Base-by-base conservation (phyloP, 1,140 invertebrate genomes). In the Phortica variegata region DNA sequence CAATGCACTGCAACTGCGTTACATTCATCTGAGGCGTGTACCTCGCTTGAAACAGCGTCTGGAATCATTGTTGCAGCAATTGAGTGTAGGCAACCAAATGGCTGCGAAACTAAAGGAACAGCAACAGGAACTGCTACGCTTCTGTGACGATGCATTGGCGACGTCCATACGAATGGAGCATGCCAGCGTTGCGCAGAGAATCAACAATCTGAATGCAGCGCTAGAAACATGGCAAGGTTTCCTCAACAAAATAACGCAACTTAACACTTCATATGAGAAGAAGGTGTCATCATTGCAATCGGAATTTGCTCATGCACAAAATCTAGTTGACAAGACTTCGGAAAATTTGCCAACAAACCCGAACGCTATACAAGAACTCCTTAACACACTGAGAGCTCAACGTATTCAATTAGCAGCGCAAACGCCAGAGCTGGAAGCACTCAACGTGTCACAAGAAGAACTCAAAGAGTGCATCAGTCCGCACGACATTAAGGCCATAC, bases 391-490 rank as follows among this genome's bases (percentile, higher is more conserved):
- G 12, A 79, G 83, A 8, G 77, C 82, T 3, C 72, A 84, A n/a
- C 81, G 83, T 45, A 75, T 77, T 2, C 79, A 79, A 33, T 74
- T 89, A 18, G 77, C 79, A 9, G 79, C 79, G n/a, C 78, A 83
- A 33, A 80, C 81, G 15, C 80, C 76, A 0, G 81, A 85, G 19
- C 70, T 89, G 9, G 87, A 89, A 60, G 75, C 80, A 12, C 77
- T 93, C 0, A 83, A 83, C 19, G 83, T 87, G 0, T 85, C 84
- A 18, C 87, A 91, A 56, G 88, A 91, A 73, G 85, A 93, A 75
- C 78, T 97, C 6, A 87, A 90, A 55, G 87, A 91, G 58, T 88
- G 87, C 46, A 79, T 95, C 3, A 91, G 89, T 70, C 88, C 91
- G 0, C 84, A 86, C n/a, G 93, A 97, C 58, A 86, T 91, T 73